A percentile compares a stretch with the other conserved stretches of the same genome.
phyloP scores from a whole-genome alignment of 2,113 vertebrate species.

The Phodopus roborovskii region DNA sequence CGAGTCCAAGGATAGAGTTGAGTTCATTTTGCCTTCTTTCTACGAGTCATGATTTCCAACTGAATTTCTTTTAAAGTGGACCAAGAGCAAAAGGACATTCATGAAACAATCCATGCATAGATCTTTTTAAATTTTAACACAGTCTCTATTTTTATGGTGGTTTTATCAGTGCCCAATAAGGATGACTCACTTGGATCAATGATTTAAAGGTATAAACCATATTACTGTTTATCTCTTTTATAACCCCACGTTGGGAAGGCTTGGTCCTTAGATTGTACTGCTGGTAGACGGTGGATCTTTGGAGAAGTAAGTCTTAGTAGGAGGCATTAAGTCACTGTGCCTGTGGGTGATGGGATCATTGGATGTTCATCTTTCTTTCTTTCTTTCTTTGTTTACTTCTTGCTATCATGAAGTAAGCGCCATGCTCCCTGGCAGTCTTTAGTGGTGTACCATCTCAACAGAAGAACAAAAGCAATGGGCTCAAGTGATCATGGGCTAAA shows the following conservation, averaged over 20 bases:
- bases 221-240: not conserved
- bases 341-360: not conserved
- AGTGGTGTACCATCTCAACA: not conserved
- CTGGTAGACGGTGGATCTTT: not conserved
- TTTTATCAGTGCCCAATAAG: not conserved
- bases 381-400: too few species aligned
- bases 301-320: too few species aligned
- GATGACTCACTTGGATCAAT: not conserved
- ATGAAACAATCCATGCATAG: not conserved
- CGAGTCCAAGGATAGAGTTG: slow-evolving; percentile 23
- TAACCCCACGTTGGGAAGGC: not conserved
- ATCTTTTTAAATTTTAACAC: slow-evolving; percentile 3
- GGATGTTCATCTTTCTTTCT: not conserved
- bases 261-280: not conserved
- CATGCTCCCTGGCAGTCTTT: too few species aligned
- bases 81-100: not conserved
- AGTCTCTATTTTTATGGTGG: not conserved
- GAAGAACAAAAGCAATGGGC: not conserved
- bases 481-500: not conserved
- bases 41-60: slow-evolving; percentile 4
- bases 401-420: not conserved
- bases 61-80: not conserved
- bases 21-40: not conserved
- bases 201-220: not conserved
- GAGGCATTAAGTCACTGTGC: not conserved